phyloP scores from a whole-genome alignment of 2,113 vertebrate genomes.

The Nicator chloris region DNA sequence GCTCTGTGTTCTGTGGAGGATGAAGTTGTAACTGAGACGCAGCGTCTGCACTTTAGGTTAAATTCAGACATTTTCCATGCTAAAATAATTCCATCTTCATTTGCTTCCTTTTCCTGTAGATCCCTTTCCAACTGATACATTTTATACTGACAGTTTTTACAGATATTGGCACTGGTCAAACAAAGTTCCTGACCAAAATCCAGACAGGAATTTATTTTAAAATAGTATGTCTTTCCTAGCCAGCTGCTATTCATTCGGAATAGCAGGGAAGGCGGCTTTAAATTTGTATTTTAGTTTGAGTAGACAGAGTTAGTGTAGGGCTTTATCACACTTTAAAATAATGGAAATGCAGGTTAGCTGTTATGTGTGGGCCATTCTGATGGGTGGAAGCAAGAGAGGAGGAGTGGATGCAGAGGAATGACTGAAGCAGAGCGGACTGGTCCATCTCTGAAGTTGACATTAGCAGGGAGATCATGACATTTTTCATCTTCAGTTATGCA shows the following conservation, averaged over 20 bases:
- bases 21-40: not conserved
- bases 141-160: not conserved
- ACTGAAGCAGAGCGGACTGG: not conserved
- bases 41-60: not conserved
- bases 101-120: slow-evolving; percentile 5
- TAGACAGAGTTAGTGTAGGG: not conserved
- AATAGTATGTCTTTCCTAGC: not conserved
- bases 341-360: not conserved
- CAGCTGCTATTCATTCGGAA: not conserved
- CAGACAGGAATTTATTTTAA: not conserved
- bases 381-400: not conserved
- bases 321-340: not conserved
- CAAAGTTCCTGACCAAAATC: not conserved
- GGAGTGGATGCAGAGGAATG: not conserved
- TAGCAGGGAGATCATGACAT: not conserved
- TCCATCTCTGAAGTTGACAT: not conserved
- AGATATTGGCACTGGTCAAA: not conserved
- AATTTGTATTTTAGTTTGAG: not conserved
- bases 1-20: not conserved
- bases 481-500: not conserved
- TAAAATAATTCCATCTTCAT: not conserved
- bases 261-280: not conserved
- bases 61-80: slow-evolving; percentile 2
- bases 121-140: not conserved
- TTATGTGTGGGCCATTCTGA: not conserved